Conservation (phyloP, 2,113 vertebrate species). For the Colaptes auratus region DNA sequence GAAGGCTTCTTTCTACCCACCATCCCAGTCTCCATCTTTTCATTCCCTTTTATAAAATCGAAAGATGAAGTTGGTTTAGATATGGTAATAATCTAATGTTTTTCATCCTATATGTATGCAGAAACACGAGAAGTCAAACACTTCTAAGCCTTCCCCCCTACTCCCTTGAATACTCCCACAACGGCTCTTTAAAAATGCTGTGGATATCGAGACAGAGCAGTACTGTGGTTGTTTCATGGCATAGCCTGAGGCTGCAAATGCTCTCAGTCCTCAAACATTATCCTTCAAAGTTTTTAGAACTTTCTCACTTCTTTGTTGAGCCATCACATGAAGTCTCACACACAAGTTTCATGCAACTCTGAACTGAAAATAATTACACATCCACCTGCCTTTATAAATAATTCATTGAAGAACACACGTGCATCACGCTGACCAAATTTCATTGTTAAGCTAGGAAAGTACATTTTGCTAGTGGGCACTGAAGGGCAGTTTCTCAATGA, state of each 20-base stretch:
- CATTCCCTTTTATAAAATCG: constrained; percentile 23
- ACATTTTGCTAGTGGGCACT: background rate
- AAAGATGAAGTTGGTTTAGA: constrained; percentile 63
- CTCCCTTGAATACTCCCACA: constrained; percentile 50
- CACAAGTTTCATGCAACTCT: background rate
- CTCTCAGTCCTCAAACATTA: constrained; percentile 65
- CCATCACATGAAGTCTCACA: background rate
- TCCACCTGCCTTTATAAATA: constrained; percentile 17
- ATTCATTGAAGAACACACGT: background rate
- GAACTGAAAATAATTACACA: constrained; percentile 29
- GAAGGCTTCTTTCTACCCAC: background rate
- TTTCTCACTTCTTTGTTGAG: constrained; percentile 26
- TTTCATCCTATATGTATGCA: constrained; percentile 68
- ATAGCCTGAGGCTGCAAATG: constrained; percentile 75
- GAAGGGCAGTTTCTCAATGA: background rate
- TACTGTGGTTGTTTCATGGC: constrained; percentile 49
- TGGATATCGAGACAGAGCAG: constrained; percentile 62
- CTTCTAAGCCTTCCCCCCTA: constrained; percentile 29
- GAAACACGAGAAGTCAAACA: constrained; percentile 69
- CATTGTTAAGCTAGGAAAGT: background rate
- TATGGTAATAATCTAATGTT: constrained; percentile 69
- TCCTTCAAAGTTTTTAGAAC: constrained; percentile 67
- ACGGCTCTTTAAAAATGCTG: constrained; percentile 52
- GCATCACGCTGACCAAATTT: background rate
- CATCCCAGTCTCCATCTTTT: background rate